phyloP scores from a whole-genome alignment of 2,113 vertebrate genomes.

The Zosterops hypoxanthus region DNA sequence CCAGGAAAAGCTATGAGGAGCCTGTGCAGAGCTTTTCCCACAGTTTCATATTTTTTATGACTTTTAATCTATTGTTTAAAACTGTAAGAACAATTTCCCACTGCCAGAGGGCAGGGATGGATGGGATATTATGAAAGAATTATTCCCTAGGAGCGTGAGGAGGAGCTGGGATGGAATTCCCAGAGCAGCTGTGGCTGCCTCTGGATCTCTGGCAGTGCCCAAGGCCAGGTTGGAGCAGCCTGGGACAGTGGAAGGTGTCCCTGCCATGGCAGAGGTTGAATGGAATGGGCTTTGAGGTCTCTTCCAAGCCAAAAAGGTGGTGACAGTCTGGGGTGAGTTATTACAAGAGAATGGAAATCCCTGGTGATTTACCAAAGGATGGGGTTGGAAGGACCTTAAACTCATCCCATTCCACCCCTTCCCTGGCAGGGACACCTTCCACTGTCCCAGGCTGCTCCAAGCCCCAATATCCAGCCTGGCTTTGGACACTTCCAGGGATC shows the following conservation, averaged over 20 bases:
- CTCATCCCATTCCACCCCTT: too few species aligned
- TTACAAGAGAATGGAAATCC: too few species aligned
- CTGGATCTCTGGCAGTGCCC: neutral
- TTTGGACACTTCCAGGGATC: too few species aligned
- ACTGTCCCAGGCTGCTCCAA: too few species aligned
- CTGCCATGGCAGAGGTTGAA: neutral
- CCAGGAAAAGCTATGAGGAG: accelerated
- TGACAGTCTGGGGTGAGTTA: too few species aligned
- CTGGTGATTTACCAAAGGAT: too few species aligned
- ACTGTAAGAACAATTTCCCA: neutral
- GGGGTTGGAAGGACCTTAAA: too few species aligned
- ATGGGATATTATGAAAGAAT: neutral
- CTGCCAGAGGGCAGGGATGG: neutral
- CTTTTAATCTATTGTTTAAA: neutral
- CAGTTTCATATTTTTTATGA: neutral
- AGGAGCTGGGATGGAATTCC: accelerated
- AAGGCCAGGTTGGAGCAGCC: neutral
- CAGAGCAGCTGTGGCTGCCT: neutral
- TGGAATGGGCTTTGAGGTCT: too few species aligned
- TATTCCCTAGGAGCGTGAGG: neutral
- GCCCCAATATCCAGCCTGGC: too few species aligned
- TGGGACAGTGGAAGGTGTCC: neutral
- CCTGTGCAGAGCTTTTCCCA: neutral
- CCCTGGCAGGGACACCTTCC: too few species aligned
- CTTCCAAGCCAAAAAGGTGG: too few species aligned